Base-by-base conservation (phyloP, 2,888 invertebrate species). In the Magallana nippona region DNA sequence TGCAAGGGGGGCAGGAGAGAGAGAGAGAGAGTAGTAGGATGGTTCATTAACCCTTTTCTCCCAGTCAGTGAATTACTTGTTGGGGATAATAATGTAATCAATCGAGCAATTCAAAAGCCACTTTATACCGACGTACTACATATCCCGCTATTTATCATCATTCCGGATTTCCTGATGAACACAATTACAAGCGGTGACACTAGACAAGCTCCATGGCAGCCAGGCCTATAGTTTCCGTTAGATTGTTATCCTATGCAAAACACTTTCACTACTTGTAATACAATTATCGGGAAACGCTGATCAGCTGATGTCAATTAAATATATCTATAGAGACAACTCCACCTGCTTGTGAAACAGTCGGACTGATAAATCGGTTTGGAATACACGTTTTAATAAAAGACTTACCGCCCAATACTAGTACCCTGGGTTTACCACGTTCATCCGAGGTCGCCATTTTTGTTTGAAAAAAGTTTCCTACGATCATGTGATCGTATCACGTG, bases 371-470 rank as follows among this genome's bases (percentile, higher is more conserved):
- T 13, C 19, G 32, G 27, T 27, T 5, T 19, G 15, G 2, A 71
- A 15, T 11, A 22, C 22, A 13, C 22, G 11, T 32, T 71, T 71
- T 3, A 1, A 19, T 22, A 62, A 78, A 62, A 71, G 19, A 79
- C 87, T 81, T 83, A 89, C 89, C 89, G 81, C 89, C 89, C 17
- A 89, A 81, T 1, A 89, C 84, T 63, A 89, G 63, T 1, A 89
- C 86, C 79, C 87, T 84, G n/a, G 87, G 86, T 22, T 71, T 71
- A 8, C 71, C 82, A 82, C 80, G 86, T 55, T 78, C 84, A 44
- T 82, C 83, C 55, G 79, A 82, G 32, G 85, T 88, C 86, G 89
- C 89, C 89, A 89, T 89, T 85, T 85, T 86, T 22, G 71, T 13
- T 71, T 22, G 27, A 58, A 44, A 44, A 44, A 44, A 44, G 8